phyloP scores from a whole-genome alignment of 2,888 invertebrate genomes.

The Anthophora plumipes region DNA sequence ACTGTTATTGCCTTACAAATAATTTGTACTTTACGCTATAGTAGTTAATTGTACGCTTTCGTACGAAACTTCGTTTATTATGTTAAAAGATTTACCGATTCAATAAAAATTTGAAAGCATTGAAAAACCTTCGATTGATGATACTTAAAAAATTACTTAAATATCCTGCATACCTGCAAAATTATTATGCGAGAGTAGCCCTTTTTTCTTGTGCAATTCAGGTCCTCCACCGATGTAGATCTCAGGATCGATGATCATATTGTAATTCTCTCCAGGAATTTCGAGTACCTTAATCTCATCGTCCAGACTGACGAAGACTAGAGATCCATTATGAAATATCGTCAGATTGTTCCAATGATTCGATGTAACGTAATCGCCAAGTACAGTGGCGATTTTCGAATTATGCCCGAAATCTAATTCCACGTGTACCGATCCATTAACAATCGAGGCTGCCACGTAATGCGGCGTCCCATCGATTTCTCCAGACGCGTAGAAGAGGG shows the following conservation, averaged over 20 bases:
- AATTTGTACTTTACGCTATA: too few relatives aligned
- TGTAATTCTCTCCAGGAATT: conserved; percentile 89
- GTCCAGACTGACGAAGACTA: conserved; percentile 91
- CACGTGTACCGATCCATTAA: conserved; percentile 92
- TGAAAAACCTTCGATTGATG: too few relatives aligned
- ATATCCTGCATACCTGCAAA: conserved; percentile 87
- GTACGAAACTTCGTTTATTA: too few relatives aligned
- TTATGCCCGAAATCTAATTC: conserved; percentile 94
- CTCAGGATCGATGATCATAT: conserved; percentile 96
- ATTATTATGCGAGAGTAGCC: conserved; percentile 92
- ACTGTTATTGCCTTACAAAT: too few relatives aligned
- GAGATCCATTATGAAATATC: conserved; percentile 91
- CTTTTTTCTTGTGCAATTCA: conserved; percentile 92
- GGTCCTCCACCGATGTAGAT: conserved; percentile 97
- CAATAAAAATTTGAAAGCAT: too few relatives aligned
- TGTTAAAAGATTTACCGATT: too few relatives aligned
- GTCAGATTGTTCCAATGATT: conserved; percentile 96
- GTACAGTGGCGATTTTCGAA: conserved; percentile 88
- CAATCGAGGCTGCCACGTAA: conserved; percentile 94
- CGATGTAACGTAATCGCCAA: conserved; percentile 90
- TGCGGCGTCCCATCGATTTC: conserved; percentile 95
- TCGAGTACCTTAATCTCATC: conserved; percentile 89
- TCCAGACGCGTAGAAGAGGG: conserved; percentile 96
- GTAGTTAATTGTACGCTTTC: too few relatives aligned
- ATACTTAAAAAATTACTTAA: too few relatives aligned